phyloP scores from a whole-genome alignment of 2,797 vertebrate species.

The Schizopygopsis malacanthus region DNA sequence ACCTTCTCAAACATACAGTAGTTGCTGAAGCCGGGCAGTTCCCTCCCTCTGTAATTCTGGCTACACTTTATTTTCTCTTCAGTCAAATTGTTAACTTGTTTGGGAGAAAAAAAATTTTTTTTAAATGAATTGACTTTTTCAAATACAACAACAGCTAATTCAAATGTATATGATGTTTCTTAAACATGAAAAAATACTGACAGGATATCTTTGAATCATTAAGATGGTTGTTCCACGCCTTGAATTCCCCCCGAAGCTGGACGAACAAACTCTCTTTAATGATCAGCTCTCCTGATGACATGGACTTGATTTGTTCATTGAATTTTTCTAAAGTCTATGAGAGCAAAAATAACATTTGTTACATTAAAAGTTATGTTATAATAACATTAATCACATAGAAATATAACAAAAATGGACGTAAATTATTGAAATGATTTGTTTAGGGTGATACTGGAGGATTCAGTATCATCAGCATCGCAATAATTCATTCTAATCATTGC shows the following conservation, averaged over 20 bases:
- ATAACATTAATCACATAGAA: too few species aligned
- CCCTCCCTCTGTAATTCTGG: slow-evolving; percentile 70
- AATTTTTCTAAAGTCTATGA: slow-evolving; percentile 35
- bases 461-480: too few species aligned
- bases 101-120: too few species aligned
- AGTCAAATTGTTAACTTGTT: too few species aligned
- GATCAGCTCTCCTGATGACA: slow-evolving; percentile 13
- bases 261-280: slow-evolving; percentile 52
- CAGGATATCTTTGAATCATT: slow-evolving; percentile 43
- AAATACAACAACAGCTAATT: neutral
- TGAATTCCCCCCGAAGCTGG: slow-evolving; percentile 50
- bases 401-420: too few species aligned
- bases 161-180: neutral
- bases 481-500: too few species aligned
- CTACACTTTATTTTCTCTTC: too few species aligned
- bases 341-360: neutral
- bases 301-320: slow-evolving; percentile 36
- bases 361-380: too few species aligned
- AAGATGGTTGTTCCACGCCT: slow-evolving; percentile 52
- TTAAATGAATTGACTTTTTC: too few species aligned
- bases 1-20: slow-evolving; percentile 69
- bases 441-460: too few species aligned
- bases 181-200: slow-evolving; percentile 27
- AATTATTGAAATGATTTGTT: too few species aligned
- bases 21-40: slow-evolving; percentile 72